Conservation (phyloP, 2,888 invertebrate genomes). For the Catocala nupta region DNA sequence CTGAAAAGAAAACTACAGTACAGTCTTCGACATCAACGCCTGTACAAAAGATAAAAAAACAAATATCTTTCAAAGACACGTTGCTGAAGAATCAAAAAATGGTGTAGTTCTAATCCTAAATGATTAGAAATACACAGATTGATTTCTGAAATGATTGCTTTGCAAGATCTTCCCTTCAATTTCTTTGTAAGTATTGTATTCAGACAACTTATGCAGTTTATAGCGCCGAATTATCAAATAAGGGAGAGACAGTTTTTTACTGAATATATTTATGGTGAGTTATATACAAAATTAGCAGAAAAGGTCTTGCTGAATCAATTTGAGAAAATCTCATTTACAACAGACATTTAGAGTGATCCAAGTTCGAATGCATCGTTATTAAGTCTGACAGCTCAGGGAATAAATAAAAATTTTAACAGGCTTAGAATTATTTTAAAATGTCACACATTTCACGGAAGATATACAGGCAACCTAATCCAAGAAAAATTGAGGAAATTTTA, state of each 20-base stretch:
- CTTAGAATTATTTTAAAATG: constrained; percentile 45
- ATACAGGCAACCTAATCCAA: constrained; percentile 37
- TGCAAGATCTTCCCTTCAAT: constrained; percentile 47
- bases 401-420: constrained; percentile 34
- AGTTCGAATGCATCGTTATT: constrained; percentile 48
- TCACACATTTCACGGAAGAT: constrained; percentile 35
- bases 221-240: constrained; percentile 45
- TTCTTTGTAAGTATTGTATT: constrained; percentile 52
- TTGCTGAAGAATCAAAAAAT: constrained; percentile 48
- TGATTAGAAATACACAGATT: constrained; percentile 41
- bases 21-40: constrained; percentile 16
- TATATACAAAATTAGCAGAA: constrained; percentile 37
- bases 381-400: constrained; percentile 45
- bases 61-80: constrained; percentile 28
- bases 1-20: background rate
- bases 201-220: constrained; percentile 37
- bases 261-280: constrained; percentile 36
- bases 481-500: constrained; percentile 39
- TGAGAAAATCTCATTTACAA: constrained; percentile 48
- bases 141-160: constrained; percentile 49
- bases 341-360: constrained; percentile 44
- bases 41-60: constrained; percentile 16
- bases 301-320: constrained; percentile 44
- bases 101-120: constrained; percentile 25
- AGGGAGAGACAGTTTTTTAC: constrained; percentile 44